Conservation (phyloP, 1,140 invertebrate genomes). For the Drosophila aff. region DNA sequence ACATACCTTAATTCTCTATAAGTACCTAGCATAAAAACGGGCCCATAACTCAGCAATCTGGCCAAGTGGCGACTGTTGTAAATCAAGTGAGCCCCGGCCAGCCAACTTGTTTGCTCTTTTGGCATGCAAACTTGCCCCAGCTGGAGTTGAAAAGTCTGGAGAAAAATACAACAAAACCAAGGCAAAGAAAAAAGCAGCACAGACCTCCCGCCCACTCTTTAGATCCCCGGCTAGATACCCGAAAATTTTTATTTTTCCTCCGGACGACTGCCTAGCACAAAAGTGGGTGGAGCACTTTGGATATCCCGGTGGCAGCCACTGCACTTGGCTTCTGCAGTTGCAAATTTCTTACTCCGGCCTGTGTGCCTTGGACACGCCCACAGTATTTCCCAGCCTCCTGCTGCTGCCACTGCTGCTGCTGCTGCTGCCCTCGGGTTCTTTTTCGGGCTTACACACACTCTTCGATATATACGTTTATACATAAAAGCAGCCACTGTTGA, state of each 20-base stretch:
- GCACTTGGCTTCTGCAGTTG: constrained; percentile 70
- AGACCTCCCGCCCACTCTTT: constrained; percentile 32
- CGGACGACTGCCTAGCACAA: constrained; percentile 34
- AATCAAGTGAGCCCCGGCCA: constrained; percentile 49
- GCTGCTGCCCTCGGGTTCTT: constrained; percentile 40
- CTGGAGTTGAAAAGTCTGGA: constrained; percentile 28
- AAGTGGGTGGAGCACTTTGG: constrained; percentile 56
- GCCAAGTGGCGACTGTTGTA: constrained; percentile 63
- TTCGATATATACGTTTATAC: not conserved
- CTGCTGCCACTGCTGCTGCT: constrained; percentile 13
- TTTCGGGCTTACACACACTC: constrained; percentile 27
- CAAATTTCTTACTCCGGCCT: constrained; percentile 62
- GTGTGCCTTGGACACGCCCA: constrained; percentile 48
- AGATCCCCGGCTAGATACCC: constrained; percentile 57
- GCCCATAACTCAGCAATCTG: constrained; percentile 32
- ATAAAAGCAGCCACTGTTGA: constrained; percentile 35
- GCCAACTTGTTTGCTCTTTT: constrained; percentile 53
- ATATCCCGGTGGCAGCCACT: constrained; percentile 64
- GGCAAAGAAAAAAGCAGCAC: not conserved
- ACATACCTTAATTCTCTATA: not conserved
- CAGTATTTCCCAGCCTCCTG: constrained; percentile 21
- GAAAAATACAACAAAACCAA: not conserved
- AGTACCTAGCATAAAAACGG: constrained; percentile 11
- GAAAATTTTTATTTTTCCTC: constrained; percentile 35
- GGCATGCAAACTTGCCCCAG: constrained; percentile 59